Percentiles rank a stretch among this genome's conserved stretches.
phyloP scores from a whole-genome alignment of 1,140 invertebrate genomes.

The Branchinecta lynchi region DNA sequence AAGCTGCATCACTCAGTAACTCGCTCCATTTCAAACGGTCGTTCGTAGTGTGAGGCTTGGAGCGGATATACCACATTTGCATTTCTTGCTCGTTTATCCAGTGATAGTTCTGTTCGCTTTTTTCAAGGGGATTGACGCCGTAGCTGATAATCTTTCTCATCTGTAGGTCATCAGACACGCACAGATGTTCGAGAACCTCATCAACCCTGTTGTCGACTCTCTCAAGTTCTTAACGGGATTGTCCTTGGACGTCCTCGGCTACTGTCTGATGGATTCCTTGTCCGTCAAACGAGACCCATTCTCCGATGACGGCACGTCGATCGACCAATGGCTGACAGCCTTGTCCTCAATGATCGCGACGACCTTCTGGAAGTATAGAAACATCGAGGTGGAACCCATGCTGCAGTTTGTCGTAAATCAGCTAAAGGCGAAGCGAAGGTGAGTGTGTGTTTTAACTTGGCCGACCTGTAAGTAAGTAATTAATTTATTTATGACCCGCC shows the following conservation, averaged over 20 bases:
- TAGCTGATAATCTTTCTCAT: conserved; percentile 17
- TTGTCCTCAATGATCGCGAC: conserved; percentile 85
- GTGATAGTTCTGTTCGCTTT: too few relatives aligned
- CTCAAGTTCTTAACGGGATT: conserved; percentile 90
- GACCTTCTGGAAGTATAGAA: conserved; percentile 85
- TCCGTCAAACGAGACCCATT: conserved; percentile 40
- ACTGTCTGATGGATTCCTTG: conserved; percentile 85
- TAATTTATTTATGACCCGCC: too few relatives aligned
- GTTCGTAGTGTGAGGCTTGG: too few relatives aligned
- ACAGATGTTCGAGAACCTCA: conserved; percentile 94
- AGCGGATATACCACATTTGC: too few relatives aligned
- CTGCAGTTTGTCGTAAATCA: conserved; percentile 95
- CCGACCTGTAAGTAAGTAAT: too few relatives aligned
- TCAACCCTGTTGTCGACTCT: conserved; percentile 87
- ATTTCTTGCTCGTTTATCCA: too few relatives aligned
- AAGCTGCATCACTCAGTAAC: too few relatives aligned
- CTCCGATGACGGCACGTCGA: conserved; percentile 73
- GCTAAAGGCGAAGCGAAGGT: conserved; percentile 88
- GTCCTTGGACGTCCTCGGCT: conserved; percentile 90
- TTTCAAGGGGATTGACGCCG: too few relatives aligned
- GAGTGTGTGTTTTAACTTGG: conserved; percentile 21
- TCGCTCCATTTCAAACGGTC: too few relatives aligned
- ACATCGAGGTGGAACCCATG: conserved; percentile 83
- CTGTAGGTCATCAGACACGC: conserved; percentile 66
- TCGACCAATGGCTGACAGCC: conserved; percentile 86